phyloP scores from a whole-genome alignment of 2,113 vertebrate genomes.

The Pteruthius melanotis region DNA sequence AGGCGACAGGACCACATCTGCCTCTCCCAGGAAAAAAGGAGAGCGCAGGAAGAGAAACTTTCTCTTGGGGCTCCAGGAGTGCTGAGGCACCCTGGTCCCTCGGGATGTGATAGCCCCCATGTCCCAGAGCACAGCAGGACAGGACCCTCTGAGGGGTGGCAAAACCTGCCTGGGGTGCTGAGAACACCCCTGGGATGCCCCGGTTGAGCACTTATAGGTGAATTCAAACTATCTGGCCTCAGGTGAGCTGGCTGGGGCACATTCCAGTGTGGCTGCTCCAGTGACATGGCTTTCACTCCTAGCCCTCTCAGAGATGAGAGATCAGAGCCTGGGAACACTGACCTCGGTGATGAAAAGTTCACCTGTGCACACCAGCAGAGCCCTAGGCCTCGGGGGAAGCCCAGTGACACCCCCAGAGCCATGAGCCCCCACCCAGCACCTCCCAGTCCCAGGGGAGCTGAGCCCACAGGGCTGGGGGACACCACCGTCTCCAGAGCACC shows the following conservation, averaged over 20 bases:
- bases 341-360: background rate
- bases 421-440: background rate
- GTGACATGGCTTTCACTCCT: background rate
- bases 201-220: background rate
- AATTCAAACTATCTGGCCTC: background rate
- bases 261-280: background rate
- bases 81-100: background rate
- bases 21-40: background rate
- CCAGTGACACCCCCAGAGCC: background rate
- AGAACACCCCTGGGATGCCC: background rate
- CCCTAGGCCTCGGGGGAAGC: rapidly evolving
- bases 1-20: rapidly evolving
- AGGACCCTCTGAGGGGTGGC: background rate
- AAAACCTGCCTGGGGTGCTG: background rate
- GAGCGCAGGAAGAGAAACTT: background rate
- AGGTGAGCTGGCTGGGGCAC: background rate
- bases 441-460: background rate
- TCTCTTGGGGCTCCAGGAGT: background rate
- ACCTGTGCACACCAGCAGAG: background rate
- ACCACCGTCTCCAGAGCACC: background rate
- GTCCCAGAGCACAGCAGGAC: background rate
- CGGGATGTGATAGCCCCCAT: background rate
- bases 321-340: background rate
- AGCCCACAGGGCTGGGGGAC: background rate
- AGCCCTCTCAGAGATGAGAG: background rate